Base-by-base conservation (phyloP, 2,888 invertebrate species). In the Itoplectis maculator region DNA sequence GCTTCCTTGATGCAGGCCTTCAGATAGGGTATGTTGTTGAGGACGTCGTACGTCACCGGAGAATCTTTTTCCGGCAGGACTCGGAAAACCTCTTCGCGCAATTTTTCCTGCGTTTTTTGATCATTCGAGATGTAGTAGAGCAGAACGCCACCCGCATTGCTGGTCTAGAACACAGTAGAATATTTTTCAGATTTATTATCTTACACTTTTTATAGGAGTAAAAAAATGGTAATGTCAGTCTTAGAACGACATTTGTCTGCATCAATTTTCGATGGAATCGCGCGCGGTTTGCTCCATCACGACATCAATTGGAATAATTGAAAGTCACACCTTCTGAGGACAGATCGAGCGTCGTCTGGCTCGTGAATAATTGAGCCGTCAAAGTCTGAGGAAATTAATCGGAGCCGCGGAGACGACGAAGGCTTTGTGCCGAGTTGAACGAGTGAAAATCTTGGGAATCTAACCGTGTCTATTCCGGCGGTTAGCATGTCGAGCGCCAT, bases 1-100 rank as follows among this genome's bases (percentile, higher is more conserved):
- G 95, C 94, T 91, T 97, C 97, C 89, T 96, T 97, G 49, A 97
- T 94, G 86, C 96, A 96, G 0, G 96, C 96, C 82, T 94, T 95
- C 20, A 97, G 89, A 87, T 96, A 97, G 0, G 94, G 94, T 82
- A 95, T 92, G 69, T 94, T 89, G 56, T 93, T 92, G 65, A 94
- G 90, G 70, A 92, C 89, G 3, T 93, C 91, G 2, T 93, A 89
- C 0, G 93, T 94, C 0, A 94, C 86, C 2, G 89, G 87, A 0
- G 93, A 90, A 5, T 93, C 88, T 81, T 93, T 93, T 0, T 90
- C 84, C 0, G 94, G 93, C 75, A 94, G 88, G 4, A 93, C 90
- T 0, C 90, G 90, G 0, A 92, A 79, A 7, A 95, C 87, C 90
- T 96, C 96, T 59, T 94, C 90, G 18, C 95, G 93, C 3, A 96